These are phyloP conservation scores for Pseudorasbora parva DNA, from an alignment of 2,113 vertebrate species.

Conservation along the genomic window DNA sequence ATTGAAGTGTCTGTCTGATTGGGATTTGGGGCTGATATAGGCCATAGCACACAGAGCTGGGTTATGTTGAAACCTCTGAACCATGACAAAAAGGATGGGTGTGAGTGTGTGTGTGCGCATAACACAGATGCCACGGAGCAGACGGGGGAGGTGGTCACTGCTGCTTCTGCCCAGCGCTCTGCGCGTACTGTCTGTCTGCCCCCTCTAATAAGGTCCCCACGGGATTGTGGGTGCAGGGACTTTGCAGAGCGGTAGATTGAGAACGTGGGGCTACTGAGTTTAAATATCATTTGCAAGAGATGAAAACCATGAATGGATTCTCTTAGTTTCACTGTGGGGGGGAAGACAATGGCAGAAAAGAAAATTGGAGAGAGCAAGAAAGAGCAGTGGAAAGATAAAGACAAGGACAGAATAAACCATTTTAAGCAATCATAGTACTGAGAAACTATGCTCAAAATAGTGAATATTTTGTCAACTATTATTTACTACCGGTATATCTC, in stretches of 20 bases:
- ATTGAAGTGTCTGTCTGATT: constrained; percentile 55
- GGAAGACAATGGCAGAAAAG: constrained; percentile 55
- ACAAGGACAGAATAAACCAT: constrained; percentile 4
- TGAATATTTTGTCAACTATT: not conserved
- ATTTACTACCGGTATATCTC: not conserved
- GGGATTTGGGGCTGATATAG: constrained; percentile 55
- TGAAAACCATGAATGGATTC: constrained; percentile 60
- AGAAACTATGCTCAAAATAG: not conserved
- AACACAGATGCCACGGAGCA: constrained; percentile 71
- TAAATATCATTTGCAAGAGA: constrained; percentile 66
- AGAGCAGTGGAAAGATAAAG: constrained; percentile 42
- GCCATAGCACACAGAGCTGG: constrained; percentile 45
- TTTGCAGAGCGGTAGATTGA: constrained; percentile 49
- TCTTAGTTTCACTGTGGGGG: constrained; percentile 58
- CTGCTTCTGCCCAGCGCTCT: constrained; percentile 52
- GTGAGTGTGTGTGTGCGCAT: constrained; percentile 53
- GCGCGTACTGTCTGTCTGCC: constrained; percentile 55
- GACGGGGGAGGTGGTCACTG: constrained; percentile 61
- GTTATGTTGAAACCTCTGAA: constrained; percentile 59
- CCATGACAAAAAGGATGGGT: constrained; percentile 55
- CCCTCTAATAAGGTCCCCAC: constrained; percentile 60
- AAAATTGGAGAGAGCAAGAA: not conserved
- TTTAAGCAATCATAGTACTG: not conserved
- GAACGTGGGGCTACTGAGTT: constrained; percentile 58
- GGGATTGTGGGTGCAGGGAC: constrained; percentile 56